These are phyloP conservation scores for Chrysogorgia sp. DNA, from an alignment of 92 coral and sea anemone species.

Conservation along the genomic window DNA sequence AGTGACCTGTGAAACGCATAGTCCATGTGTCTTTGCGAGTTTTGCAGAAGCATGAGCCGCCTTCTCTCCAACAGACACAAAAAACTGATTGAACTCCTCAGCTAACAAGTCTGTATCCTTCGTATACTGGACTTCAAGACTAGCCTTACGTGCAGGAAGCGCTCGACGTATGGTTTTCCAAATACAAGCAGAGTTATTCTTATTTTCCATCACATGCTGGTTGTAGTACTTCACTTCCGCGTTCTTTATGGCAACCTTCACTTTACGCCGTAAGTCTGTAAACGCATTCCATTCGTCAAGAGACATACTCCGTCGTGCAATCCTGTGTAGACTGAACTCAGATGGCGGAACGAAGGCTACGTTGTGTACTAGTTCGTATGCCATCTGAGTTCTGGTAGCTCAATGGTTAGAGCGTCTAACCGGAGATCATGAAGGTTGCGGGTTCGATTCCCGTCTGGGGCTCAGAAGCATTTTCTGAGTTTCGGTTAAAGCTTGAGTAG, in stretches of 20 bases:
- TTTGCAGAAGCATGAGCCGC: background rate
- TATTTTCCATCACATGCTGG: constrained; percentile 2
- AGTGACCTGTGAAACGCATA: too few species aligned
- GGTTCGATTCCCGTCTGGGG: too few species aligned
- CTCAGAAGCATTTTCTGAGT: too few species aligned
- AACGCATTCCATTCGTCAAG: background rate
- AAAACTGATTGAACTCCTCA: background rate
- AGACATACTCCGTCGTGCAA: background rate
- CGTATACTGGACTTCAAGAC: too few species aligned
- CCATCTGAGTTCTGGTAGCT: too few species aligned
- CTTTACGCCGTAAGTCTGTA: background rate
- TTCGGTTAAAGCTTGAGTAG: too few species aligned
- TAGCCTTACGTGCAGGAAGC: too few species aligned
- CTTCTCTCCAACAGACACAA: background rate
- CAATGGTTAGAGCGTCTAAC: too few species aligned
- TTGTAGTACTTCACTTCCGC: constrained; percentile 1
- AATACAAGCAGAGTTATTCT: background rate
- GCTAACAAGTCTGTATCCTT: constrained; percentile 6
- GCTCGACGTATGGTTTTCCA: constrained; percentile 21
- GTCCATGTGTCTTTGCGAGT: background rate
- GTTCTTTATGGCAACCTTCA: background rate
- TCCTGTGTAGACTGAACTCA: too few species aligned
- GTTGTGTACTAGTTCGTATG: too few species aligned
- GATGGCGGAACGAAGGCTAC: too few species aligned
- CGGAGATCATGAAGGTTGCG: too few species aligned